Conservation (phyloP, 1,140 invertebrate genomes). For the Tachypleus tridentatus region DNA sequence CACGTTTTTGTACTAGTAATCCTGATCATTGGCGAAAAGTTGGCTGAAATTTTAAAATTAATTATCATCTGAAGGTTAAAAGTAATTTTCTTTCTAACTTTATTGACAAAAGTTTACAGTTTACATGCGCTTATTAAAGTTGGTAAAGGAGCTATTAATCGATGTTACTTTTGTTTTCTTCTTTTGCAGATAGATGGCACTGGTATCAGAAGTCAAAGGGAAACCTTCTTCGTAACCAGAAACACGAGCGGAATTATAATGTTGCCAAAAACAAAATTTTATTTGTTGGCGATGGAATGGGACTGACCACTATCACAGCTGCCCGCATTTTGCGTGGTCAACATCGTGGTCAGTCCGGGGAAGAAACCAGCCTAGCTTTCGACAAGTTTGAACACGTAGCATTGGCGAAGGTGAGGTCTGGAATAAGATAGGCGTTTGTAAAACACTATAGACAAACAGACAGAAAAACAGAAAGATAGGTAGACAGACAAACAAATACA, state of each 20-base stretch:
- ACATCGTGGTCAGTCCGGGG: conserved; percentile 42
- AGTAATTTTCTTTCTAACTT: no score
- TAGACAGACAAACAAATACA: no score
- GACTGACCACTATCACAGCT: conserved; percentile 71
- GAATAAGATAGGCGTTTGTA: background rate
- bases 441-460: no score
- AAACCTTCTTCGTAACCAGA: conserved; percentile 10
- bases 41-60: no score
- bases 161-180: conserved; percentile 3
- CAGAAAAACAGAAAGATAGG: no score
- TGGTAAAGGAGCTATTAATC: no score
- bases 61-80: no score
- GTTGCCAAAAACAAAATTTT: conserved; percentile 76
- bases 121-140: no score
- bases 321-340: conserved; percentile 44
- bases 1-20: no score
- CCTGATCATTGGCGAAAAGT: no score
- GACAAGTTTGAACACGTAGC: conserved; percentile 73
- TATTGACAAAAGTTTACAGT: no score
- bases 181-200: conserved; percentile 21
- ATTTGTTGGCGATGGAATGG: conserved; percentile 90
- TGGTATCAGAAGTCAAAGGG: conserved; percentile 25
- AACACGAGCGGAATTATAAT: conserved; percentile 30
- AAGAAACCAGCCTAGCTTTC: conserved; percentile 55
- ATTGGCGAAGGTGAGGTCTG: conserved; percentile 55